These are phyloP conservation scores for Strongylocentrotus purpuratus DNA, from an alignment of 35 echinoderm and acorn worm genomes.

Conservation along the genomic window DNA sequence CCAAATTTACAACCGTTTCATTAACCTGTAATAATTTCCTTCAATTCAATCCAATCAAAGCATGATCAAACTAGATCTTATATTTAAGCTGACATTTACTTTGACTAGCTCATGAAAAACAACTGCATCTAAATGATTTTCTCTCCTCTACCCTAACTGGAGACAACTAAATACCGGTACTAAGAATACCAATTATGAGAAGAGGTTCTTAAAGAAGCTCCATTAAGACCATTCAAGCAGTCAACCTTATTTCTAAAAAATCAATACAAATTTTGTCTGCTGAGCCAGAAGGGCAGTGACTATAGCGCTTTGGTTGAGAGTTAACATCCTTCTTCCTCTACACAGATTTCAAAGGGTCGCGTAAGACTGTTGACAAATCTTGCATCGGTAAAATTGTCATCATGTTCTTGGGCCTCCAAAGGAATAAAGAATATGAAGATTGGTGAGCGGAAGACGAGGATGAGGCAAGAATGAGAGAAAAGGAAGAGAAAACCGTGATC, in stretches of 20 bases:
- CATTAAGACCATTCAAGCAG: neutral
- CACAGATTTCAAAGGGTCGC: neutral
- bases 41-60: too few relatives aligned
- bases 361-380: neutral
- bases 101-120: too few relatives aligned
- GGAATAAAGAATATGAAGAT: neutral
- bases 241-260: neutral
- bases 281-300: neutral
- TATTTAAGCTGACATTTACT: too few relatives aligned
- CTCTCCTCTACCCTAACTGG: too few relatives aligned
- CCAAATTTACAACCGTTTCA: too few relatives aligned
- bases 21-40: too few relatives aligned
- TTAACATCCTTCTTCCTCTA: neutral
- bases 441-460: neutral
- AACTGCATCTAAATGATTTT: too few relatives aligned
- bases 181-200: neutral
- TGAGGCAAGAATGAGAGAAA: neutral
- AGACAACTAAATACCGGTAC: neutral
- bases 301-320: neutral
- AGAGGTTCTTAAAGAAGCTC: neutral
- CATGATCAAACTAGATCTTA: too few relatives aligned
- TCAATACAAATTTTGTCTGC: neutral
- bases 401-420: neutral
- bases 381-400: neutral
- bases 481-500: neutral